These are phyloP conservation scores for Notolepis coatsorum DNA, from an alignment of 2,797 vertebrate genomes.

Conservation along the genomic window DNA sequence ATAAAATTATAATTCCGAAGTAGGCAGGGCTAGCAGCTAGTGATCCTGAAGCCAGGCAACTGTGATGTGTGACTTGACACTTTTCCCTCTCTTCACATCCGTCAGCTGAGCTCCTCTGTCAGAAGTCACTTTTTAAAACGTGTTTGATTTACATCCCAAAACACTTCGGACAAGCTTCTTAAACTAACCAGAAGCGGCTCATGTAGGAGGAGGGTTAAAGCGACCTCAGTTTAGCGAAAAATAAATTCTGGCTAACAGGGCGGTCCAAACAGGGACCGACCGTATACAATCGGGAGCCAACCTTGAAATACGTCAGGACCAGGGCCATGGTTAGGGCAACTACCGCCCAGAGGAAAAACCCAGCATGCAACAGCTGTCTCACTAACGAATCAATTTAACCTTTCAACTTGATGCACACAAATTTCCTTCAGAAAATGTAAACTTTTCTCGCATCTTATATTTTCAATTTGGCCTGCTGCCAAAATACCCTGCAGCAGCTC, in stretches of 20 bases:
- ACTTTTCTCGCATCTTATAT: constrained; percentile 50
- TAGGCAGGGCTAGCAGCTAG: too few species aligned
- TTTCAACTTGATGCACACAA: constrained; percentile 38
- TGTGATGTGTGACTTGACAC: too few species aligned
- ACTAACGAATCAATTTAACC: constrained; percentile 23
- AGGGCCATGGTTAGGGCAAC: neutral
- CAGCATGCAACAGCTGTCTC: neutral
- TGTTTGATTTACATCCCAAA: too few species aligned
- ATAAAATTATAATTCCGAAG: too few species aligned
- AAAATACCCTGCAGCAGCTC: constrained; percentile 53
- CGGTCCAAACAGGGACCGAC: neutral
- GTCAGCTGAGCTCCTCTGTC: too few species aligned
- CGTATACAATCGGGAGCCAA: neutral
- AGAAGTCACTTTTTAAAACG: too few species aligned
- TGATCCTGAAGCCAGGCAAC: too few species aligned
- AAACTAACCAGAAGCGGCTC: too few species aligned
- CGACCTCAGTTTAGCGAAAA: too few species aligned
- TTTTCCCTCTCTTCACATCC: too few species aligned
- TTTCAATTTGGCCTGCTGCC: constrained; percentile 56
- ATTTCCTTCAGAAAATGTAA: constrained; percentile 41
- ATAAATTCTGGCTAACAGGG: constrained; percentile 1
- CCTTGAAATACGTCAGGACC: neutral
- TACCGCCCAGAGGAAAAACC: neutral
- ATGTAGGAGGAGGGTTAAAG: too few species aligned
- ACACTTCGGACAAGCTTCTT: too few species aligned